A percentile compares a stretch with the other conserved stretches of the same genome.
phyloP scores from a whole-genome alignment of 2,888 invertebrate species.

The Cloeon dipterum region DNA sequence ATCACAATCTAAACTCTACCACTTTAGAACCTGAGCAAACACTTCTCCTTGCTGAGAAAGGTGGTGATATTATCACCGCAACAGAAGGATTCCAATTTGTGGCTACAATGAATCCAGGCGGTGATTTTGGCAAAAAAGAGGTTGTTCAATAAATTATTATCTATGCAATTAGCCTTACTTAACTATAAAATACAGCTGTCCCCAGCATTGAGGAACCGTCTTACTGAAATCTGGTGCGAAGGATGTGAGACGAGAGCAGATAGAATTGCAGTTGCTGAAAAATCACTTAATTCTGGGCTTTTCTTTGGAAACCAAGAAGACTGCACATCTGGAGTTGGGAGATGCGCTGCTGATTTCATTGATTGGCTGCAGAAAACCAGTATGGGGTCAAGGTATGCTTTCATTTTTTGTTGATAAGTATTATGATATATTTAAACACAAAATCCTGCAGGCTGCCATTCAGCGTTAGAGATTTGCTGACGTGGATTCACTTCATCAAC shows the following conservation, averaged over 20 bases:
- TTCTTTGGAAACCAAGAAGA: constrained; percentile 27
- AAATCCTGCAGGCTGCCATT: constrained; percentile 42
- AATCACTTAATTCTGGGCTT: constrained; percentile 39
- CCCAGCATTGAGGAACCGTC: constrained; percentile 87
- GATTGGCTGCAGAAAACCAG: constrained; percentile 49
- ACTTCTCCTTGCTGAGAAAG: constrained; percentile 77
- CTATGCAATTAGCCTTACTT: background rate
- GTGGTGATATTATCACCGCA: constrained; percentile 43
- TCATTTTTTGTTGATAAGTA: too few species aligned
- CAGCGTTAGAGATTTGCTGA: constrained; percentile 76
- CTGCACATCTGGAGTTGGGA: constrained; percentile 33
- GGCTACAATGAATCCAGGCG: constrained; percentile 99
- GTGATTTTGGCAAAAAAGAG: constrained; percentile 98
- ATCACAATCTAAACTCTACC: background rate
- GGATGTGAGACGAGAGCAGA: constrained; percentile 48
- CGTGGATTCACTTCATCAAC: constrained; percentile 84
- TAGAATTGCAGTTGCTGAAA: constrained; percentile 53
- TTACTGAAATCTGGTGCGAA: constrained; percentile 98
- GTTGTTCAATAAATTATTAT: constrained; percentile 13
- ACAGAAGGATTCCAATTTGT: constrained; percentile 62
- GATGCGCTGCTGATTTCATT: constrained; percentile 54
- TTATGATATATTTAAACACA: too few species aligned
- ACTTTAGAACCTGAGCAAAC: constrained; percentile 76
- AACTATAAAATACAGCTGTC: constrained; percentile 36
- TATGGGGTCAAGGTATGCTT: constrained; percentile 39